These are phyloP conservation scores for Lysandra coridon DNA, from an alignment of 2,888 invertebrate genomes.

Conservation along the genomic window DNA sequence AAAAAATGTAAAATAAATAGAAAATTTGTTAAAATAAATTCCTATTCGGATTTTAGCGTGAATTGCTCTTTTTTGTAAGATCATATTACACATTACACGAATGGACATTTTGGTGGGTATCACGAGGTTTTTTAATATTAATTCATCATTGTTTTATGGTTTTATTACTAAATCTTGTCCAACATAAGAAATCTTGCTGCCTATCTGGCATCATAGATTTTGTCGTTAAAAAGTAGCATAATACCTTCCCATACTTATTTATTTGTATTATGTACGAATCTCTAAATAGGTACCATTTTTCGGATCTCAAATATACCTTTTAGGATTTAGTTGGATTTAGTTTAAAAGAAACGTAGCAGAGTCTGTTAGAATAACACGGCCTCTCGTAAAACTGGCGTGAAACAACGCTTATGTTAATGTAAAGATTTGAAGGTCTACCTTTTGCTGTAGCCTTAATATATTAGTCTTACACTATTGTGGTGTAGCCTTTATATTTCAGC, in stretches of 20 bases:
- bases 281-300: no score
- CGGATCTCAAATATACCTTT: no score
- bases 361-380: no score
- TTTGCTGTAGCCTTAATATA: background rate
- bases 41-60: background rate
- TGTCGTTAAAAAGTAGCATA: no score
- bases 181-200: background rate
- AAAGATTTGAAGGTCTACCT: no score
- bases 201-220: no score
- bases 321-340: no score
- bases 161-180: background rate
- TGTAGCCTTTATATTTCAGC: background rate
- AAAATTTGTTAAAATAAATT: background rate
- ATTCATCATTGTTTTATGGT: no score
- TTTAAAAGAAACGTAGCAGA: no score
- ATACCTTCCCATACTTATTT: no score
- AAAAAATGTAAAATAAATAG: background rate
- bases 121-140: background rate
- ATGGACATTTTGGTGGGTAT: background rate
- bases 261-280: no score
- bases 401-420: background rate
- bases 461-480: background rate
- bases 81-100: background rate
- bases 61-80: background rate
- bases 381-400: background rate